phyloP scores from a whole-genome alignment of 2,888 invertebrate genomes.

The Nymphalis polychloros region DNA sequence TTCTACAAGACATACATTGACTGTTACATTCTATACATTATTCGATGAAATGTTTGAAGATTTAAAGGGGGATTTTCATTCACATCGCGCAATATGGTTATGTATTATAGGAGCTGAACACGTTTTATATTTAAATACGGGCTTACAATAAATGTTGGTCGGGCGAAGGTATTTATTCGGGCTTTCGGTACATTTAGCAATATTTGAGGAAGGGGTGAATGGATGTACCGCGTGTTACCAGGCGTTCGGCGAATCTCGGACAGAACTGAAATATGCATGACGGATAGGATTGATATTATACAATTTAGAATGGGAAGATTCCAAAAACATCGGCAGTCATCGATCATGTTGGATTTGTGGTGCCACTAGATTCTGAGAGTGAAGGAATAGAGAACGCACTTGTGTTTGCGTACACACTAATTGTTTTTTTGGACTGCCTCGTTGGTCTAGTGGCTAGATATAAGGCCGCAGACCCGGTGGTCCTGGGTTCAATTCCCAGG shows the following conservation, averaged over 20 bases:
- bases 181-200: conserved; percentile 31
- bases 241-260: not conserved
- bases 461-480: no score
- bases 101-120: conserved; percentile 10
- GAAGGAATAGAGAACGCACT: no score
- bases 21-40: not conserved
- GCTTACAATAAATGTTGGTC: conserved; percentile 11
- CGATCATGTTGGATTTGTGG: no score
- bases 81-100: conserved; percentile 1
- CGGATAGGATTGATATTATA: no score
- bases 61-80: conserved; percentile 5
- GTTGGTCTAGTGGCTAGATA: no score
- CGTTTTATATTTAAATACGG: conserved; percentile 15
- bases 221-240: conserved; percentile 4
- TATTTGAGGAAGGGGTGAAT: conserved; percentile 20
- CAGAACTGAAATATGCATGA: not conserved
- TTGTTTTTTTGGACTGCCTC: no score
- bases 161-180: conserved; percentile 21
- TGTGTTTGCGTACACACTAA: no score
- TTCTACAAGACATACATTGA: not conserved
- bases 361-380: no score
- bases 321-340: no score
- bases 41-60: conserved; percentile 3
- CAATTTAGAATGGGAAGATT: no score
- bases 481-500: no score